Evolutionary conservation across 2,797 vertebrate species (phyloP), one percentile per base, ranked within the genome.

Genomic region (Sparus aurata): DNA sequence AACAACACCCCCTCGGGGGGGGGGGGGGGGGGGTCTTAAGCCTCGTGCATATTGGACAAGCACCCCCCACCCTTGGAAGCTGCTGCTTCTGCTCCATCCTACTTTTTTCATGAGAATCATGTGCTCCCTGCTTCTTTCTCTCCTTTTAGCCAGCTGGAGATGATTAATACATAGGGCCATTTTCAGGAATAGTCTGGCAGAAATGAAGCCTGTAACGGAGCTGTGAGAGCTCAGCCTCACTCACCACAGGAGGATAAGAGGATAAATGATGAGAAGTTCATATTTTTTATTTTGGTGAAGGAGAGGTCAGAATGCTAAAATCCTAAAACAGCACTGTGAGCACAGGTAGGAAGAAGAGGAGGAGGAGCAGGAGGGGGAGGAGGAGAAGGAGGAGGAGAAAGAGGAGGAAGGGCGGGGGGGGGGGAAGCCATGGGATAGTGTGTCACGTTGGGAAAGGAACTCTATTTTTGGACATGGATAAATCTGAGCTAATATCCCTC

Each of bases 101-200:
- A 67, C 22, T 2, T 53, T 63, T 58, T 62, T 10, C 30, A 49
- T 63, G 25, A 63, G 20, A 57, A 55, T 60, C 54, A 58, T n/a
- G 46, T 12, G 17, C n/a, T n/a, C 70, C 81, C 65, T 76, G 73
- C 20, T 30, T 68, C 17, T 30, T 68, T 62, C 67, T 47, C 84
- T 85, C 34, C 53, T 83, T 78, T 82, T 73, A 87, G 77, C 80
- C 47, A 60, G 23, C 66, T 20, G 41, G 27, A 43, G 73, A 86
- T 88, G 77, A 89, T 91, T 91, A 87, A 90, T 86, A 88, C 80
- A 87, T 90, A 87, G 86, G 86, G 82, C 82, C 64, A 76, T 82
- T 80, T 90, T 84, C 84, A 89, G 80, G 79, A 88, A 85, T 83
- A 89, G 83, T 81, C 64, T 6, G 41, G 80, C 46, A 72, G 81